Conservation (phyloP, 2,888 invertebrate genomes). For the Machimus rusticus region DNA sequence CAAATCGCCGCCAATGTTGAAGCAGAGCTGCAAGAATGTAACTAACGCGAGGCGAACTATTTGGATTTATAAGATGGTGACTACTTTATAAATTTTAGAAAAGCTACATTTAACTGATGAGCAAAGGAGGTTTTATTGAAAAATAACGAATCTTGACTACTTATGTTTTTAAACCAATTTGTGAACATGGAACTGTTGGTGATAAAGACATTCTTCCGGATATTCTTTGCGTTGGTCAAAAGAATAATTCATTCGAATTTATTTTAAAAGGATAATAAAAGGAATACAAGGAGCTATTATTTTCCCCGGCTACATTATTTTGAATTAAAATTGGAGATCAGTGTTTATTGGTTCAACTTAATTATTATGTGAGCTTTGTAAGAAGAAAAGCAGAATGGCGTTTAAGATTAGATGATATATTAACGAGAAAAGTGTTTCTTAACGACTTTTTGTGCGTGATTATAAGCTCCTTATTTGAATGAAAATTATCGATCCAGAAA, state of each 20-base stretch:
- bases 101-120: not conserved
- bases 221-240: not conserved
- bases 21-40: constrained; percentile 61
- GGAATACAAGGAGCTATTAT: not conserved
- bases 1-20: constrained; percentile 60
- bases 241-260: not conserved
- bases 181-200: not conserved
- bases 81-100: not conserved
- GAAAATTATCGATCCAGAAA: not conserved
- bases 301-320: not conserved
- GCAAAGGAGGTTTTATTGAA: not conserved
- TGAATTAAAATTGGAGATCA: not conserved
- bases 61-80: not conserved
- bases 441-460: not conserved
- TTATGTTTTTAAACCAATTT: not conserved
- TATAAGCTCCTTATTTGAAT: not conserved
- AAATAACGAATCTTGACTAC: not conserved
- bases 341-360: not conserved
- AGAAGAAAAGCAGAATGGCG: not conserved
- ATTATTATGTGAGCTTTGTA: not conserved
- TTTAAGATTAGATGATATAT: not conserved
- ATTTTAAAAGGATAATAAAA: not conserved
- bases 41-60: constrained; percentile 49
- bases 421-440: not conserved
- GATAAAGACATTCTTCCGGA: not conserved